Conservation (phyloP, 30 jellyfish, hydroid and myxozoan species). For the Turritopsis rubra region DNA sequence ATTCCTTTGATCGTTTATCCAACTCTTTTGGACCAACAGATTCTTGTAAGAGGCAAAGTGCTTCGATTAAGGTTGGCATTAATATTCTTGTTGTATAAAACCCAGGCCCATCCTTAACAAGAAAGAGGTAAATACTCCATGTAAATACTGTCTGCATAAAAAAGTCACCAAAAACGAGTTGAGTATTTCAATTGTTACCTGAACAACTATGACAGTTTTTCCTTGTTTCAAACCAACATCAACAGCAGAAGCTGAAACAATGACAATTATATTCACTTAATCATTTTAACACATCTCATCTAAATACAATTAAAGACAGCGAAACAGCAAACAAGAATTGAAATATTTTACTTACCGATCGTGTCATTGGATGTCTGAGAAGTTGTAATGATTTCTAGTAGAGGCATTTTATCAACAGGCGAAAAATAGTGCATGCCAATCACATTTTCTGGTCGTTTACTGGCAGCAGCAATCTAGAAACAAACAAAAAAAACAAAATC, state of each 20-base stretch:
- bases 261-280: not conserved
- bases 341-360: slow-evolving; percentile 39
- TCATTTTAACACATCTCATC: not conserved
- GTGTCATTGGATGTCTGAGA: slow-evolving; percentile 80
- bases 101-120: slow-evolving; percentile 93
- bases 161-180: not conserved
- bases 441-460: slow-evolving; percentile 77
- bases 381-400: slow-evolving; percentile 82
- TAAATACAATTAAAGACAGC: not conserved
- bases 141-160: not conserved
- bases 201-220: slow-evolving; percentile 88
- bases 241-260: slow-evolving; percentile 76
- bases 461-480: slow-evolving; percentile 58
- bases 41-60: slow-evolving; percentile 71
- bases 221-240: slow-evolving; percentile 96
- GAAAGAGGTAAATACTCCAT: not conserved
- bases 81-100: slow-evolving; percentile 92
- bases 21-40: slow-evolving; percentile 65
- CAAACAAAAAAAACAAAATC: not conserved
- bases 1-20: slow-evolving; percentile 62
- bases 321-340: not conserved
- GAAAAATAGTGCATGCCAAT: slow-evolving; percentile 96
- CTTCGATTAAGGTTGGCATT: slow-evolving; percentile 89
- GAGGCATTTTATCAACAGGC: slow-evolving; percentile 96
- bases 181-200: slow-evolving; percentile 29